Evolutionary conservation across 1,140 invertebrate species (phyloP).

Genomic region (Aphaenogaster rudis): DNA sequence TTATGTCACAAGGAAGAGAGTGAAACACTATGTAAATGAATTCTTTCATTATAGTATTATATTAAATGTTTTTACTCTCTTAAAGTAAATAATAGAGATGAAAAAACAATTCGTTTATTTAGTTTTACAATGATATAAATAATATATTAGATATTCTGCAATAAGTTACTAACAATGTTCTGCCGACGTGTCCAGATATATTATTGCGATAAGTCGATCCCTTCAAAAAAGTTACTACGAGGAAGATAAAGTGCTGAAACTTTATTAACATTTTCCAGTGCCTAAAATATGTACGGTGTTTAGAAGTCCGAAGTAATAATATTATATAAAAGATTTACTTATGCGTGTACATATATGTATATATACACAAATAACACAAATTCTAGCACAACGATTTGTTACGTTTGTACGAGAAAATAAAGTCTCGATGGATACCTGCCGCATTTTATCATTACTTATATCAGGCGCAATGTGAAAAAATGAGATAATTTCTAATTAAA

Average conservation of each 20-base stretch:
- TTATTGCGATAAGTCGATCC: not conserved
- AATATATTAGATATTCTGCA: not conserved
- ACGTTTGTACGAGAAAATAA: constrained; percentile 58
- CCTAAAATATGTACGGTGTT: not conserved
- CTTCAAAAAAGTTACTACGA: constrained; percentile 4
- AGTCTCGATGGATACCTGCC: constrained; percentile 17
- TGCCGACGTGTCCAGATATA: not conserved
- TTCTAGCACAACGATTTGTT: constrained; percentile 55
- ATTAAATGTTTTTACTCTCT: constrained; percentile 29
- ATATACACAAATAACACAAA: not conserved
- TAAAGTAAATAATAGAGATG: constrained; percentile 16
- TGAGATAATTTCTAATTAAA: not conserved
- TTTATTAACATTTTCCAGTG: constrained; percentile 37
- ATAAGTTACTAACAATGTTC: constrained; percentile 8
- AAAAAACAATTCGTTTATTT: constrained; percentile 2
- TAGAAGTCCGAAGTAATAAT: constrained; percentile 16
- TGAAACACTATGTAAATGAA: not conserved
- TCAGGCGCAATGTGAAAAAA: not conserved
- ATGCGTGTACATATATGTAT: constrained; percentile 5
- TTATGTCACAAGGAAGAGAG: not conserved
- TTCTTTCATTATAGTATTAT: constrained; percentile 37
- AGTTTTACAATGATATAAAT: not conserved
- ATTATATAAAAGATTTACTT: constrained; percentile 15
- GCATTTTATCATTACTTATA: constrained; percentile 19
- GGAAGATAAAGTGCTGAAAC: constrained; percentile 18